Evolutionary conservation across 2,888 invertebrate genomes (phyloP).

Genomic region (Phaonia tiefii): DNA sequence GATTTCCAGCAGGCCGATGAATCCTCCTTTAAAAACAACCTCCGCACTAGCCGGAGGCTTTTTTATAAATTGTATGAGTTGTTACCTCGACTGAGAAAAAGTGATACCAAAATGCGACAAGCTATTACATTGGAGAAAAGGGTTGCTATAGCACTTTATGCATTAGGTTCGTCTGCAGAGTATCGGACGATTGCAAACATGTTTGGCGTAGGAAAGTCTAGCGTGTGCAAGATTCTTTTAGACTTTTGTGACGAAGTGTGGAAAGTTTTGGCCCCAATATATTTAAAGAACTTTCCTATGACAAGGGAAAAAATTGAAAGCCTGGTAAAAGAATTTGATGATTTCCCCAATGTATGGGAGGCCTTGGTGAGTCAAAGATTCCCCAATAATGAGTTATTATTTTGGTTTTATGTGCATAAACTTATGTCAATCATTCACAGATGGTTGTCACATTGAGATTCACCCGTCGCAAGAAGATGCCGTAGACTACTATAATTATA

Average conservation of each 20-base stretch:
- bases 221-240: background rate
- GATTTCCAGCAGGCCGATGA: background rate
- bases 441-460: background rate
- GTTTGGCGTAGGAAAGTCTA: slow-evolving; percentile 25
- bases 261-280: background rate
- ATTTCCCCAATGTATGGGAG: slow-evolving; percentile 20
- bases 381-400: background rate
- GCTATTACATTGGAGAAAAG: slow-evolving; percentile 27
- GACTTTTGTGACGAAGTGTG: background rate
- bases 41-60: background rate
- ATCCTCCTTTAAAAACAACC: background rate
- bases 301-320: background rate
- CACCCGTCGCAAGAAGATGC: background rate
- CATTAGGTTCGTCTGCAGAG: background rate
- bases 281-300: background rate
- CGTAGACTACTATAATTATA: slow-evolving; percentile 4
- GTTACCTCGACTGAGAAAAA: background rate
- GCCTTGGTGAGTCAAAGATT: background rate
- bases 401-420: background rate
- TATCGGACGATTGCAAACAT: background rate
- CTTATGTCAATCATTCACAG: background rate
- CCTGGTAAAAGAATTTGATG: background rate
- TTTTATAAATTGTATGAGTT: background rate
- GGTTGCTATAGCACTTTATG: slow-evolving; percentile 5
- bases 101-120: slow-evolving; percentile 14